Evolutionary conservation across 2,113 vertebrate species (phyloP), one percentile per base, ranked within the genome.

Genomic region (Corythornis madagascariensis): DNA sequence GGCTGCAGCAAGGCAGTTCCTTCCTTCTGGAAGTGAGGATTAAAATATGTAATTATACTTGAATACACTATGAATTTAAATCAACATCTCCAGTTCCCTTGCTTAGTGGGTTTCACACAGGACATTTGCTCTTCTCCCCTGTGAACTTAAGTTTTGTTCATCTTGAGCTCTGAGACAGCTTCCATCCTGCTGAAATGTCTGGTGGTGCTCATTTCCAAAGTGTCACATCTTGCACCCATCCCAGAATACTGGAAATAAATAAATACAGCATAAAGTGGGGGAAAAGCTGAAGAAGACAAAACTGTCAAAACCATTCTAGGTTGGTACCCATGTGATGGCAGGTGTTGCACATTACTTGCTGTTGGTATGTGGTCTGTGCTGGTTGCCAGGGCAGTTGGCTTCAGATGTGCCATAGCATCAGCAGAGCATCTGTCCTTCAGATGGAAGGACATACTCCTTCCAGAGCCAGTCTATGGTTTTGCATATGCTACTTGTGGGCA

Each of bases 31-130:
- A 75, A 75, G 19, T 3, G 10, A 73, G 59, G 50, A 38, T 19
- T 83, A 59, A 79, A 83, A 81, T 67, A 24, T 19, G 18, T 89
- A 63, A 86, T 86, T 74, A 67, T 21, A 64, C 24, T n/a, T 19
- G 3, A 88, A 80, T 83, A 81, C 85, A 88, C 45, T 29, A 0
- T 42, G 28, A 52, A 16, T 86, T 90, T 92, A 78, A 91, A 59
- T 64, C 47, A 72, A 26, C 65, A 25, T 82, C 61, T 86, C 35
- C 19, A 13, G 11, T 88, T 92, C 31, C 14, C 38, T 88, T 69
- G 29, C 66, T 69, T 1, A 0, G 33, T 67, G 12, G 28, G 50
- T 73, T 42, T 91, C 28, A 42, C 85, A 78, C 47, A 31, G 53
- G 31, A 7, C 72, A 31, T 87, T 91, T 88, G 22, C 18, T 86